phyloP scores from a whole-genome alignment of 2,113 vertebrate species.

The Melanocharis versteri region DNA sequence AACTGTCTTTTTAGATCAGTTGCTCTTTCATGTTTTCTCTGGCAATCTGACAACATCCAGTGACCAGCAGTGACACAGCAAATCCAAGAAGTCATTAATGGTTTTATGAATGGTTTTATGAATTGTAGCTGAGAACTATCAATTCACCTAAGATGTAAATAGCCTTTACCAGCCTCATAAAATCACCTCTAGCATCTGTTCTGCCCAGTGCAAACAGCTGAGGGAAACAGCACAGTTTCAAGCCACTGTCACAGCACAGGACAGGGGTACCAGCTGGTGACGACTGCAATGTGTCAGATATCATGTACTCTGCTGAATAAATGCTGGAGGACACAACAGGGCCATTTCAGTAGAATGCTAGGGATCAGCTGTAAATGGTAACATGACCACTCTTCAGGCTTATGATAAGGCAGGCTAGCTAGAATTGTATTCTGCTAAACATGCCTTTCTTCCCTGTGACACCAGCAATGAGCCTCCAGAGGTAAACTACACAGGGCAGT shows the following conservation, averaged over 20 bases:
- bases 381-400: not conserved
- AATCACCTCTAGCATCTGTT: not conserved
- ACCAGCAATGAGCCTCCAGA: not conserved
- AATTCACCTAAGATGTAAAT: not conserved
- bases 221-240: not conserved
- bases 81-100: not conserved
- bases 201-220: not conserved
- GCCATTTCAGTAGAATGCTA: not conserved
- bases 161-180: not conserved
- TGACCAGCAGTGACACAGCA: not conserved
- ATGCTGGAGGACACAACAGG: not conserved
- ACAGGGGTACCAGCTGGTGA: fast-evolving
- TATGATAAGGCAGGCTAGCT: not conserved
- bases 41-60: not conserved
- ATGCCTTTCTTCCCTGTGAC: not conserved
- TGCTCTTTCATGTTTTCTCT: not conserved
- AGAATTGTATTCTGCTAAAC: not conserved
- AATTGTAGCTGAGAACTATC: not conserved
- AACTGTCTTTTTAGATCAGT: not conserved
- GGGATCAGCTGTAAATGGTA: not conserved
- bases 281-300: not conserved
- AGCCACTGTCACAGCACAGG: not conserved
- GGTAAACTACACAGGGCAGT: not conserved
- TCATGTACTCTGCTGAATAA: not conserved
- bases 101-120: not conserved